Base-by-base conservation (phyloP, 2,888 invertebrate genomes). In the Chaetogeoica ovagalla region DNA sequence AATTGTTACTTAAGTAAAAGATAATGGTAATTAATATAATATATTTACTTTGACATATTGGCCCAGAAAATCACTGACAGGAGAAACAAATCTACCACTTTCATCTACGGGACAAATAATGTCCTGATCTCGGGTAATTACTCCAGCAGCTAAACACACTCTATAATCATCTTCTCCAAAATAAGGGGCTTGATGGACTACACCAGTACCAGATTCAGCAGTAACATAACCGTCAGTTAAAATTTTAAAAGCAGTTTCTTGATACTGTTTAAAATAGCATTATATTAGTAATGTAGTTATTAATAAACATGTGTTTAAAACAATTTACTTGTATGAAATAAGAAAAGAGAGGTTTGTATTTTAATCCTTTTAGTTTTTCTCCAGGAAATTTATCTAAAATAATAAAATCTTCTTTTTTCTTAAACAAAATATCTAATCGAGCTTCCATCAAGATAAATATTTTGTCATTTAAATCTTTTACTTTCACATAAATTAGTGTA, bases 141-240 rank as follows among this genome's bases (percentile, higher is more conserved):
- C 88, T 9, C 94, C 84, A 83, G 89, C 87, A 23, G 86, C 86
- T 65, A 91, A 84, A 83, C 90, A 90, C 15, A 90, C 89, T 73
- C 97, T 90, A 87, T 93, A 95, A 93, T 99, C 99, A 86, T 99
- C 98, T 89, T 98, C 99, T 84, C 99, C 99, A 88, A 99, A 99
- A 87, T 98, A 99, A 11, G 99, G 97, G 1, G 99, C 96, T 87
- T 98, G 97, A 86, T 99, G 99, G 37, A 99, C 99, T 83, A 98
- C 89, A 37, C 98, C 98, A 17, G 98, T 98, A 88, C 99, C 99
- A 82, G 95, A 94, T 84, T 98, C 98, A 82, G 95, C 92, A 0
- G 97, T 97, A 0, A 99, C 98, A 87, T 99, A 99, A 11, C 89
- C 90, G 87, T 98, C 98, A 79, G 90, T 90, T 62, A 98, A 87